Percentiles rank a stretch among this genome's conserved stretches.
These are phyloP conservation scores for Steinernema carpocapsae DNA, from an alignment of 2,888 invertebrate species.

Conservation along the genomic window DNA sequence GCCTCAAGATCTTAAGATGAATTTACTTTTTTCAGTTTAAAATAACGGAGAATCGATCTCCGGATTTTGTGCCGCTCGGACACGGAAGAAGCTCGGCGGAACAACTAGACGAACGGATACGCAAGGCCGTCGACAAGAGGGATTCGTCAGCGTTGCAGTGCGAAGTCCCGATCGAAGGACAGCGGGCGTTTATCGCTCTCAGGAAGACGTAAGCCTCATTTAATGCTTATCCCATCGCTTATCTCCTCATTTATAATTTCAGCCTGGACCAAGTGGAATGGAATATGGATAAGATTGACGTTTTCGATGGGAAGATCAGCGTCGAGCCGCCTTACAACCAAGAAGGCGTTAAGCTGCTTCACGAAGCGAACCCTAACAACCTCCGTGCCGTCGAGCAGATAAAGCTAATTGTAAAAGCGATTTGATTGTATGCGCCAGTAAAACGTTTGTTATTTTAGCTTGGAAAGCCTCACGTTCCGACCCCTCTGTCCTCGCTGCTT, in stretches of 20 bases:
- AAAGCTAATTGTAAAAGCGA: not conserved
- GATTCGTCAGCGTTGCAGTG: not conserved
- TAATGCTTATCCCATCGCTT: no score
- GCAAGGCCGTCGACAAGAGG: not conserved
- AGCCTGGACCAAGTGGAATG: constrained; percentile 5
- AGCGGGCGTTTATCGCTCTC: not conserved
- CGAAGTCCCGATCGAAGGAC: constrained; percentile 11
- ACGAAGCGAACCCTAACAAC: not conserved
- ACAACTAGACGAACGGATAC: not conserved
- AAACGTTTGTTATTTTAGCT: constrained; percentile 5
- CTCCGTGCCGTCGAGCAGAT: not conserved
- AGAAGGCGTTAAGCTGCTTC: not conserved
- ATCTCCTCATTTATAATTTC: not conserved
- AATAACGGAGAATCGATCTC: not conserved
- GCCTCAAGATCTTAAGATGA: not conserved
- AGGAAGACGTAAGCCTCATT: not conserved
- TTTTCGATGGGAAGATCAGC: not conserved
- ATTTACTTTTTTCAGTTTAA: not conserved
- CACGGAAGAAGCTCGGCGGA: not conserved
- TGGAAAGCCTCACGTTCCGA: not conserved
- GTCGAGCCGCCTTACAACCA: not conserved
- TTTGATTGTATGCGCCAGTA: no score
- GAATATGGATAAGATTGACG: not conserved
- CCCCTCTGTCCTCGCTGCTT: not conserved
- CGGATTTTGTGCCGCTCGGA: not conserved